Conservation (phyloP, 2,888 invertebrate genomes). For the Aleiodes leptofemur region DNA sequence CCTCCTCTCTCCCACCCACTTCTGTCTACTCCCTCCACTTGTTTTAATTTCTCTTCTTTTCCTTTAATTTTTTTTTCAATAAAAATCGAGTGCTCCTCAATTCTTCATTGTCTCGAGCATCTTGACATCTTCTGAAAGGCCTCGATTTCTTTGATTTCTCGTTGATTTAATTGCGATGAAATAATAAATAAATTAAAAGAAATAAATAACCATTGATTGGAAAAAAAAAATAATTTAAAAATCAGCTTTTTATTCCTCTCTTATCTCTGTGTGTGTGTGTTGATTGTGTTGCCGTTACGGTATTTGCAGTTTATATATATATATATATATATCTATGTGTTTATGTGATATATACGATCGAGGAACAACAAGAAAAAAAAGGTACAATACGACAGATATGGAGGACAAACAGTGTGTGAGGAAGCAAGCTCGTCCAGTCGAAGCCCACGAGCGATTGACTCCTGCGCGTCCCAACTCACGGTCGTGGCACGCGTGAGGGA, state of each 20-base stretch:
- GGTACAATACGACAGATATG: slow-evolving; percentile 32
- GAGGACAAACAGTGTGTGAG: slow-evolving; percentile 45
- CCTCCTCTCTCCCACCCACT: slow-evolving; percentile 54
- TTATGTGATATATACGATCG: background rate
- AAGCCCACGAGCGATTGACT: slow-evolving; percentile 74
- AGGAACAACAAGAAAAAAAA: slow-evolving; percentile 36
- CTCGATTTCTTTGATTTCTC: no score
- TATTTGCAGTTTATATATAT: no score
- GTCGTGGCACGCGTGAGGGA: slow-evolving; percentile 71
- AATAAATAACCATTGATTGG: background rate
- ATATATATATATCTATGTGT: no score
- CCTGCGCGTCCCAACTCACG: slow-evolving; percentile 68
- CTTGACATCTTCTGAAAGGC: no score
- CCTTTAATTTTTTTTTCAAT: slow-evolving; percentile 21
- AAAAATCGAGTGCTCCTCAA: background rate
- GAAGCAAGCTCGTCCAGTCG: slow-evolving; percentile 64
- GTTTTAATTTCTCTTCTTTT: slow-evolving; percentile 46
- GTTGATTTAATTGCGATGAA: background rate
- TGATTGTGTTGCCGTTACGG: no score
- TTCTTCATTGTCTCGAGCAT: background rate
- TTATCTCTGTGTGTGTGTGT: no score
- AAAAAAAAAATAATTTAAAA: background rate
- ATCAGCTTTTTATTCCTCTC: background rate
- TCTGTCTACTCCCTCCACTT: slow-evolving; percentile 43
- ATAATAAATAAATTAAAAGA: background rate